Conservation (phyloP, 2,797 vertebrate genomes). For the Nyctalus aviator region DNA sequence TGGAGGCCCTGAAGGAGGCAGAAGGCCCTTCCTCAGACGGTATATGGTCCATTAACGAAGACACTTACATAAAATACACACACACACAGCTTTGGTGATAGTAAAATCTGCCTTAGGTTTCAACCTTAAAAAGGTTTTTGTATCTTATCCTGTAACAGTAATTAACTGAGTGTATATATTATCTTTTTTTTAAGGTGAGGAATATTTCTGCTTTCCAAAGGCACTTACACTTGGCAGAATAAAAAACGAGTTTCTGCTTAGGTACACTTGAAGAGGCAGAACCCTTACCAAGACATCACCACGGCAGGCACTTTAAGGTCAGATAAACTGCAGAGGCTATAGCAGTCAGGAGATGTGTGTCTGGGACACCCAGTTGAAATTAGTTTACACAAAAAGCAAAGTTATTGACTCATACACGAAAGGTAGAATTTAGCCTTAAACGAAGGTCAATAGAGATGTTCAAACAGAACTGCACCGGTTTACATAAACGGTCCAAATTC, state of each 20-base stretch:
- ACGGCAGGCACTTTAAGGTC: slow-evolving; percentile 6
- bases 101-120: not conserved
- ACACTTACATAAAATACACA: not conserved
- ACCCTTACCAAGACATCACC: not conserved
- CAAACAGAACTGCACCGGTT: not conserved
- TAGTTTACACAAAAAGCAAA: slow-evolving; percentile 43
- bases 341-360: not conserved
- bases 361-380: not conserved
- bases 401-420: not conserved
- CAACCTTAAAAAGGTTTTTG: not conserved
- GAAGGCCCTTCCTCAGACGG: not conserved
- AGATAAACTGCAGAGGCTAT: not conserved
- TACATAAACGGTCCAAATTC: not conserved
- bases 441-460: not conserved
- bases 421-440: slow-evolving; percentile 12
- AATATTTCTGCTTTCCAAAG: slow-evolving; percentile 43
- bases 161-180: not conserved
- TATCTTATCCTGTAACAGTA: not conserved
- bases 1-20: not conserved
- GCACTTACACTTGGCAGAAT: not conserved
- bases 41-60: not conserved
- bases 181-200: not conserved
- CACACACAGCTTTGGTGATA: not conserved
- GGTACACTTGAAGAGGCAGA: not conserved
- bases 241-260: not conserved